Evolutionary conservation across 2,888 invertebrate genomes (phyloP), one percentile per base, ranked within the genome.

Genomic region (Drosophila aldrichi): DNA sequence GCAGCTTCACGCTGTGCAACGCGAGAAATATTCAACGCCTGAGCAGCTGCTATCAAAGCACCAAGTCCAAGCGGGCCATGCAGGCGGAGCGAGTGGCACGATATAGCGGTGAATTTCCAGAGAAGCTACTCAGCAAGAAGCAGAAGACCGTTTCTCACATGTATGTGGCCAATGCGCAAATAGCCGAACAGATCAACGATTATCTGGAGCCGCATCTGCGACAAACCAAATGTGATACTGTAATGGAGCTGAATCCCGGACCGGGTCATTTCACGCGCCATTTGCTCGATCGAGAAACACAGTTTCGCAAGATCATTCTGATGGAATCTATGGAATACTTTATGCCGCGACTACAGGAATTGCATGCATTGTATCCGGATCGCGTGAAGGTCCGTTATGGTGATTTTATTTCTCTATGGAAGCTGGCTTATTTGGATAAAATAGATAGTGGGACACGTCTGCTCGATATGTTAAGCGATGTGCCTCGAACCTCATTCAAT

Each of bases 211-310:
- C 90, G 1, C 82, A 89, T 61, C 59, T 92, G 7, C 57, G 72
- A 7, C 54, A 73, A 8, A 70, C 76, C 20, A 49, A 64, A 14
- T 83, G 87, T 46, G 81, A 91, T 18, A 88, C 89, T 0, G 76
- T 92, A 4, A 32, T 95, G n/a, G 96, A 96, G 93, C 93, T 95
- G 0, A 96, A 95, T 92, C 95, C 96, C 1, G 96, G 96, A 0
- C 92, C 95, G 46, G 96, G 96, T 0, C 91, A 95, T 22, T 91
- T 96, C 55, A 95, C 95, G 2, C 74, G 83, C 0, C 91, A 93
- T 75, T 93, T 95, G 78, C 89, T 96, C 38, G 91, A 96, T 6
- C 88, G 94, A 9, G 91, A 90, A 74, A 76, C 78, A 20, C 69
- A 83, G 46, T 91, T 94, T 32, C 92, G 93, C 10, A 91, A 93